Base-by-base conservation (phyloP, 1,140 invertebrate genomes). In the Eurosta solidaginis region DNA sequence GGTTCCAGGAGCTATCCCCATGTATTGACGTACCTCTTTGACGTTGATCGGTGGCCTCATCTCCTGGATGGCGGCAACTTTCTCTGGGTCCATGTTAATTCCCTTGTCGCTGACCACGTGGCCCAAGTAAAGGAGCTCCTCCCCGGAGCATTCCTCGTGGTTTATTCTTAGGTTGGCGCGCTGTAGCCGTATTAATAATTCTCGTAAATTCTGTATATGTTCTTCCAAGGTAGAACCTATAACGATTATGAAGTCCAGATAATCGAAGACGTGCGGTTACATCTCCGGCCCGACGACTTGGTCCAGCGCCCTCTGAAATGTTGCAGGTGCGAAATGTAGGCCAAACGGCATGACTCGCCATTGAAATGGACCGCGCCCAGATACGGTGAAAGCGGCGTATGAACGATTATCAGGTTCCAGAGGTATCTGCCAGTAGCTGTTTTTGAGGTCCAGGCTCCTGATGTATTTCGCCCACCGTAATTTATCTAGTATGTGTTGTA, bases 281-380 rank as follows among this genome's bases (percentile, higher is more conserved):
- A 1, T 87, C 17, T 20, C 88, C 52, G 54, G 86, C 83, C 76
- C 88, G 89, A 0, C 85, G 88, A 5, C n/a, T n/a, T n/a, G n/a
- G n/a, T n/a, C n/a, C n/a, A n/a, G n/a, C n/a, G n/a, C n/a, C n/a
- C n/a, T n/a, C n/a, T n/a, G n/a, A n/a, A n/a, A n/a, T n/a, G n/a
- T n/a, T n/a, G 87, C 84, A 10, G 83, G 84, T 12, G 85, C 84
- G 44, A 88, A 88, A 1, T 68, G 78, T 1, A 90, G 78, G 1
- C 89, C 50, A n/a, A 54, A 54, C 89, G 88, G 87, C 86, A 90
- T 86, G 3, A 83, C 73, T 2, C 52, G 79, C n/a, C n/a, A n/a
- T n/a, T n/a, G n/a, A n/a, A n/a, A n/a, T n/a, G n/a, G n/a, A n/a
- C n/a, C n/a, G n/a, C n/a, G n/a, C n/a, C n/a, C n/a, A n/a, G n/a